Percentiles rank a stretch among this genome's conserved stretches.
phyloP scores from a whole-genome alignment of 2,113 vertebrate genomes.

The Alethe castanea region DNA sequence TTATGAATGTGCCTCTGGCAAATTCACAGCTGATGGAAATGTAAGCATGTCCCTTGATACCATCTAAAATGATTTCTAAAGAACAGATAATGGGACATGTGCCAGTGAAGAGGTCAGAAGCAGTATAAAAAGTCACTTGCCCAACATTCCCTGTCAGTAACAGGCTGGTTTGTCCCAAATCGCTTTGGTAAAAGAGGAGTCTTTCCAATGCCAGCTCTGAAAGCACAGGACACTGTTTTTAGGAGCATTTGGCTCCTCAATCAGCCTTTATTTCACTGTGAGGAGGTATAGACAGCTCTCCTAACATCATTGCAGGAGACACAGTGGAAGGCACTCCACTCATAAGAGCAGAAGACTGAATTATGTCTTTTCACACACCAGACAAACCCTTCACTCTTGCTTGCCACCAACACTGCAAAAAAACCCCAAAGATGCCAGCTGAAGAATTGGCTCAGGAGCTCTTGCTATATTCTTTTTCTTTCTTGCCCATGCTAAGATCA shows the following conservation, averaged over 20 bases:
- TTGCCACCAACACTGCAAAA: neutral
- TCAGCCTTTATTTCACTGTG: neutral
- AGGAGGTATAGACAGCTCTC: neutral
- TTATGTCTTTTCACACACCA: neutral
- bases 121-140: neutral
- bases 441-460: neutral
- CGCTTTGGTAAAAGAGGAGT: neutral
- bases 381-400: neutral
- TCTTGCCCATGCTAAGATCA: neutral
- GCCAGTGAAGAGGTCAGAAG: neutral
- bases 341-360: neutral
- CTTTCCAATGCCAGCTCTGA: neutral
- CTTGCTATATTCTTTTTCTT: neutral
- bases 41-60: neutral
- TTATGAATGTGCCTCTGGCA: neutral
- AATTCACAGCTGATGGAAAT: neutral
- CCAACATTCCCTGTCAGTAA: neutral
- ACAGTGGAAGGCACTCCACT: neutral
- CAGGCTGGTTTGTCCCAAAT: neutral
- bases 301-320: neutral
- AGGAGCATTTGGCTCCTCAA: neutral
- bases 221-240: neutral
- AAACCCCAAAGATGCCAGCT: neutral
- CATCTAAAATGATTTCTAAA: neutral
- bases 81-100: rapidly evolving